A percentile compares a stretch with the other conserved stretches of the same genome.
These are phyloP conservation scores for Hydrolagus affinis DNA, from an alignment of 2,113 vertebrate genomes.

Conservation along the genomic window DNA sequence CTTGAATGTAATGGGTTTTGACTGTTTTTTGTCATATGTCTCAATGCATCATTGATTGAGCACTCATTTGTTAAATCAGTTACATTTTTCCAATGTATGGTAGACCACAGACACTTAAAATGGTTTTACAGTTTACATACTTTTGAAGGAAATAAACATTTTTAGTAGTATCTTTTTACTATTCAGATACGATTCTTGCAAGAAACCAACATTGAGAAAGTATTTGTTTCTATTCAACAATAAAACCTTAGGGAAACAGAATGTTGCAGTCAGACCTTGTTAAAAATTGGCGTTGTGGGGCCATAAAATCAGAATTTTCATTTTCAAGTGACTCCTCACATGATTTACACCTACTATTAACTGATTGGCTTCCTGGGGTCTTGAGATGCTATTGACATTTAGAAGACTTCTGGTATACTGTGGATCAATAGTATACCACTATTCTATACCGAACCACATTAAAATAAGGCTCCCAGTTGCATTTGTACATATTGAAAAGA, in stretches of 20 bases:
- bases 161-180: neutral
- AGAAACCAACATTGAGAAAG: neutral
- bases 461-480: neutral
- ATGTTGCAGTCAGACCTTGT: neutral
- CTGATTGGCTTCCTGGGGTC: neutral
- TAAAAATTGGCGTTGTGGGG: too few relatives aligned
- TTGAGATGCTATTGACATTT: neutral
- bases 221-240: neutral
- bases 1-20: constrained; percentile 78
- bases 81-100: constrained; percentile 57
- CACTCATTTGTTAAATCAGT: constrained; percentile 83
- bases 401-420: neutral
- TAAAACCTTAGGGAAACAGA: neutral
- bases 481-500: neutral
- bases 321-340: too few relatives aligned
- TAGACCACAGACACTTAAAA: constrained; percentile 47
- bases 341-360: neutral
- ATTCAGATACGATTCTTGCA: neutral
- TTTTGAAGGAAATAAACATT: neutral
- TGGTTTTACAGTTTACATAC: neutral
- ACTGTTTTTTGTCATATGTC: constrained; percentile 77
- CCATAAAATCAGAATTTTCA: too few relatives aligned
- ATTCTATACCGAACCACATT: neutral
- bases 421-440: too few relatives aligned
- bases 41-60: constrained; percentile 79